Base-by-base conservation (phyloP, 2,113 vertebrate species). In the Nannospalax galili region DNA sequence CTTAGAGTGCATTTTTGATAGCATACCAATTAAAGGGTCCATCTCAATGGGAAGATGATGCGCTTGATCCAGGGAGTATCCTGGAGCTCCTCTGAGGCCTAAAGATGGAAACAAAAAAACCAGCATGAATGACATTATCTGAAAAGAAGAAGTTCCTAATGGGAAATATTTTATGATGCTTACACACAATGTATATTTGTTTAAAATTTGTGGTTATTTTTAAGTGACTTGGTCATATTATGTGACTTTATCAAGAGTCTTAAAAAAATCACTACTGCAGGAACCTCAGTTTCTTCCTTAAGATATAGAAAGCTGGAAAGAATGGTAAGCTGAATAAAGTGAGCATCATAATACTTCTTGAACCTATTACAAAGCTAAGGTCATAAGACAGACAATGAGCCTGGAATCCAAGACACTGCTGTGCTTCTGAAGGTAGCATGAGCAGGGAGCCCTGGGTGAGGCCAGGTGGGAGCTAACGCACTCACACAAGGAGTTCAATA, bases 21-120 rank as follows among this genome's bases (percentile, higher is more conserved):
- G 17, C 99, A 97, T 98, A 99, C 99, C 99, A 89, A 99, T 99
- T 96, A 99, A 98, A 94, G 99, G 98, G 97, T 99, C 99, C 99
- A 99, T 99, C 98, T 99, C 99, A 32, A 99, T 99, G 45, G 99
- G 99, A 77, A 99, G 99, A 95, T 99, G 99, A 97, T 99, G 99
- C 73, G 99, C 99, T 98, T 99, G 99, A 97, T 99, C 99, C 98
- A 99, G 98, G 82, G 99, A 99, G 97, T 99, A 99, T 84, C 99
- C 99, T 17, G 99, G 99, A 56, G 99, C 99, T 98, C 99, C 99
- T 72, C 99, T 98, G 94, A 99, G 99, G 94, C 99, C 99, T 99
- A 96, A 22, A 95, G 32, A 95, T 73, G 40, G 40, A 92, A 92
- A 97, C 95, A 88, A 67, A 98, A 73, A 56, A 85, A 73, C 88